A percentile compares a stretch with the other conserved stretches of the same genome.
Conservation (phyloP, 2,113 vertebrate species). For the Pyrgilauda ruficollis region DNA sequence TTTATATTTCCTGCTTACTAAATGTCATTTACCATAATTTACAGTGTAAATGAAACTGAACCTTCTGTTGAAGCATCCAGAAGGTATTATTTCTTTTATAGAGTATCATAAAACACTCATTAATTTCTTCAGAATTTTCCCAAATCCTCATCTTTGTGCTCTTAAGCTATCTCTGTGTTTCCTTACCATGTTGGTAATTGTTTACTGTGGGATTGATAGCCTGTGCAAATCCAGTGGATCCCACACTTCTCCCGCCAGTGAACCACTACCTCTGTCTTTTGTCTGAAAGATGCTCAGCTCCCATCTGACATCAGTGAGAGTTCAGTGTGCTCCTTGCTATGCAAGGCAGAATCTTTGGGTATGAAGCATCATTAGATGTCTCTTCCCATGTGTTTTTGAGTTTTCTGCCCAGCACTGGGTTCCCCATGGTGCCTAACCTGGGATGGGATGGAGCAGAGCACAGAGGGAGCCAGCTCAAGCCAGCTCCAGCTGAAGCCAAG, state of each 20-base stretch:
- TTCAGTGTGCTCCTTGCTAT: neutral
- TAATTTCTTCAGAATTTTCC: slow-evolving; percentile 40
- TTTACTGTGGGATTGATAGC: neutral
- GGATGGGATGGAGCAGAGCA: neutral
- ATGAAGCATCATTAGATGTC: neutral
- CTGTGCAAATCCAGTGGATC: slow-evolving; percentile 50
- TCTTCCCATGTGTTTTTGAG: neutral
- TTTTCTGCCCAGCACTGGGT: neutral
- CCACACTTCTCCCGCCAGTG: slow-evolving; percentile 25
- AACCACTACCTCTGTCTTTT: slow-evolving; percentile 1
- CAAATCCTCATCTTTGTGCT: slow-evolving; percentile 26
- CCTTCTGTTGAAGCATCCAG: slow-evolving; percentile 77
- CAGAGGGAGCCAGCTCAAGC: neutral
- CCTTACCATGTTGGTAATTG: neutral
- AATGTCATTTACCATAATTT: slow-evolving; percentile 78
- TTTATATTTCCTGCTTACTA: slow-evolving; percentile 64
- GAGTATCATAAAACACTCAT: slow-evolving; percentile 56
- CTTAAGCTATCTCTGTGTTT: neutral
- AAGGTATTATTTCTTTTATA: slow-evolving; percentile 79
- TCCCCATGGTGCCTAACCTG: neutral
- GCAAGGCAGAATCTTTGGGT: neutral
- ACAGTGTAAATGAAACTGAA: slow-evolving; percentile 80
- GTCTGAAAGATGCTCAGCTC: neutral
- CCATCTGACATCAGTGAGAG: neutral
- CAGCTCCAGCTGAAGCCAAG: neutral